Conservation (phyloP, 1,140 invertebrate species). For the Himalopsyche phryganea region DNA sequence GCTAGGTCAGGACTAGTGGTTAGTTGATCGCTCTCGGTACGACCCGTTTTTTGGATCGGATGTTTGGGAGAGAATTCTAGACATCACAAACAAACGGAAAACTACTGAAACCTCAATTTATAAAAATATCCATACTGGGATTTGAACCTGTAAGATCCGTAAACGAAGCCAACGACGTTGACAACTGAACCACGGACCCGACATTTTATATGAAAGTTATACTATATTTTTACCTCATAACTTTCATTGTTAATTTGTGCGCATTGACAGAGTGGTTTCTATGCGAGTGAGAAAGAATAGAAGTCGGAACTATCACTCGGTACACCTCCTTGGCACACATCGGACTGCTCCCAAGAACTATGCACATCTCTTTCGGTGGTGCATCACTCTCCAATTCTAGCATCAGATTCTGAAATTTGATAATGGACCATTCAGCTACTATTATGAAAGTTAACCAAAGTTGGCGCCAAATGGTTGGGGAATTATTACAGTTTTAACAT, state of each 20-base stretch:
- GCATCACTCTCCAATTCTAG: constrained; percentile 18
- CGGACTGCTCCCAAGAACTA: constrained; percentile 18
- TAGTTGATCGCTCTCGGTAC: no score
- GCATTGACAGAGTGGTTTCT: constrained; percentile 7
- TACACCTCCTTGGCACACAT: constrained; percentile 24
- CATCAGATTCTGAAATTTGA: constrained; percentile 25
- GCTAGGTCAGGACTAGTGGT: no score
- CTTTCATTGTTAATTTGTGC: constrained; percentile 15
- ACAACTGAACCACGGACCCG: not conserved
- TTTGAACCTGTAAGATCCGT: no score
- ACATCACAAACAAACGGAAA: no score
- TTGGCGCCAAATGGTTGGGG: not conserved
- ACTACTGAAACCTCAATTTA: no score
- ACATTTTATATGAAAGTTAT: no score
- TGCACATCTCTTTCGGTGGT: constrained; percentile 18
- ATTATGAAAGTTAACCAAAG: not conserved
- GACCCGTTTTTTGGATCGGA: no score
- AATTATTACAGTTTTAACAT: not conserved
- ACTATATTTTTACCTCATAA: constrained; percentile 27
- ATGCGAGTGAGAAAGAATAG: constrained; percentile 14
- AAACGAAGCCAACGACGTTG: no score
- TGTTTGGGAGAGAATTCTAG: no score
- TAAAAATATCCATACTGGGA: no score
- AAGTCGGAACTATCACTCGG: constrained; percentile 10
- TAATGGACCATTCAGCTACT: not conserved